Evolutionary conservation across 1,140 invertebrate species (phyloP).

Genomic region (Drosophila simulans): DNA sequence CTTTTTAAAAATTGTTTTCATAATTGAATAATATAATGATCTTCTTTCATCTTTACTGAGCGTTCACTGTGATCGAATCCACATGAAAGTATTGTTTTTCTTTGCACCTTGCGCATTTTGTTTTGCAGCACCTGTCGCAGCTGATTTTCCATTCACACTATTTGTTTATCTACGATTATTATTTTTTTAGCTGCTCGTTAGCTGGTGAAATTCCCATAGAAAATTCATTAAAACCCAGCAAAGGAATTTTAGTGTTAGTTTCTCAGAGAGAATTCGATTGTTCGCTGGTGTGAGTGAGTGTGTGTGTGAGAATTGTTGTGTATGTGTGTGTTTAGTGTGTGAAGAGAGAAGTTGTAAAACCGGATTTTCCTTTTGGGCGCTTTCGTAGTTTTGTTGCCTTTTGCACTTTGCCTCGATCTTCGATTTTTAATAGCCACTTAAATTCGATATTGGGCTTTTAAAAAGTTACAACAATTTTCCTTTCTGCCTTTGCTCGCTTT

Average conservation of each 20-base stretch:
- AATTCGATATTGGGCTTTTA: constrained; percentile 36
- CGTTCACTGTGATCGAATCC: constrained; percentile 15
- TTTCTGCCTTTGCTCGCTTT: constrained; percentile 1
- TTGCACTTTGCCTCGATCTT: constrained; percentile 75
- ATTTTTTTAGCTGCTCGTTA: constrained; percentile 16
- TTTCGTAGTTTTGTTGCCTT: constrained; percentile 62
- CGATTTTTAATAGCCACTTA: constrained; percentile 56
- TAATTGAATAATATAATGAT: too few species aligned
- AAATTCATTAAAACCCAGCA: constrained; percentile 10
- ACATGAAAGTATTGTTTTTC: constrained; percentile 8
- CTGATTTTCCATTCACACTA: constrained; percentile 33
- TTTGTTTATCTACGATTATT: constrained; percentile 13
- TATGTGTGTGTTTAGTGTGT: constrained; percentile 3
- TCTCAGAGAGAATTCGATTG: constrained; percentile 27
- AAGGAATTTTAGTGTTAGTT: constrained; percentile 32
- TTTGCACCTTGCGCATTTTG: not conserved
- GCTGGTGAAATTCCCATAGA: constrained; percentile 21
- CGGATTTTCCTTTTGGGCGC: constrained; percentile 80
- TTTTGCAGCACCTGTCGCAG: constrained; percentile 16
- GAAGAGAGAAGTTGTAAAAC: constrained; percentile 76
- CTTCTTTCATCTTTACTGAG: not conserved
- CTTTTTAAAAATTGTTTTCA: too few species aligned
- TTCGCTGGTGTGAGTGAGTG: not conserved
- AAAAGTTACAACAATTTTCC: constrained; percentile 22
- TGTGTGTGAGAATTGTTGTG: not conserved